Evolutionary conservation across 2,797 vertebrate genomes (phyloP), one percentile per base, ranked within the genome.

Genomic region (Dermochelys coriacea): DNA sequence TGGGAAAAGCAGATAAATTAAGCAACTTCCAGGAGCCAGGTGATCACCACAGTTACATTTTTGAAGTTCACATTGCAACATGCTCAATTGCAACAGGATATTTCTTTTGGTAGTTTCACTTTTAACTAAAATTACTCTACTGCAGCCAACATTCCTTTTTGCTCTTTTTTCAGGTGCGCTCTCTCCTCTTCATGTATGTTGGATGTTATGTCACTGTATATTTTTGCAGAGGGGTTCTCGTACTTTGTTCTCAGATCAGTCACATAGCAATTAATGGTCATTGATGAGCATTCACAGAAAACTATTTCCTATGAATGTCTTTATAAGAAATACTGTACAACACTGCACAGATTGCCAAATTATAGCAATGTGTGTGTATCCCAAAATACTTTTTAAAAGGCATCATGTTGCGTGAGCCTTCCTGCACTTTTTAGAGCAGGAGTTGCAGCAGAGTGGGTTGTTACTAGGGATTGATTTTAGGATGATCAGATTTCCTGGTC

Each of bases 101-200:
- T 34, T 34, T 80, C 1, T 37, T 90, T 82, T 80, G 8, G 21
- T 85, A 71, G 41, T 6, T 80, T 90, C 86, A 77, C 45, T 57
- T 31, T 91, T 87, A 79, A 86, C 12, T 68, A 90, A 96, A 91
- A 92, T 34, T 8, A 8, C 1, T 10, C 61, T 82, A 55, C 21
- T 71, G 15, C 45, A 77, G 41, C 11, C 61, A 80, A 2, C 2
- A 68, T 75, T 85, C 75, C 47, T 77, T 8, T 92, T 41, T 29
- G 34, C 54, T 94, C 61, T 31, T 92, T 89, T 12, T 91, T 51
- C 78, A 96, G 50, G 51, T 1, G 8, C 3, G 2, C 57, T 82
- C n/a, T 91, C 18, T 86, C 34, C 74, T 47, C 68, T 4, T 47
- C 75, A 41, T 75, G 25, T 47, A 71, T 27, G 14, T 75, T 27